Evolutionary conservation across 2,888 invertebrate species (phyloP).

Genomic region (Nephrotoma guestfalica): DNA sequence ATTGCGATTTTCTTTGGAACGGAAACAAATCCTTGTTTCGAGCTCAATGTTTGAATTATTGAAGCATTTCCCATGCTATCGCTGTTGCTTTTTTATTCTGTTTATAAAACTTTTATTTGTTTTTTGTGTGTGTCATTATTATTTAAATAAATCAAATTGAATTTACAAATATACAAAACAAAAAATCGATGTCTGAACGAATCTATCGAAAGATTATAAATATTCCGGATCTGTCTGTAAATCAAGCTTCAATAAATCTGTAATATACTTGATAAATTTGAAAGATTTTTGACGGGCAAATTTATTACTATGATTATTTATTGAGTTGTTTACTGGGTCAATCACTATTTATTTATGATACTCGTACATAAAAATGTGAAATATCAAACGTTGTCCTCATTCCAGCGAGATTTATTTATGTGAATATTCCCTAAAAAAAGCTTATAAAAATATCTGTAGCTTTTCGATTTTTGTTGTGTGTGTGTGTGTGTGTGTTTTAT

Average conservation of each 20-base stretch:
- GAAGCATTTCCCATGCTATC: neutral
- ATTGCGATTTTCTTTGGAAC: neutral
- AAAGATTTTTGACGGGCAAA: neutral
- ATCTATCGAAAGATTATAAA: neutral
- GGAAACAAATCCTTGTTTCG: neutral
- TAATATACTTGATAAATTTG: neutral
- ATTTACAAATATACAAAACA: neutral
- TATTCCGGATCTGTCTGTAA: neutral
- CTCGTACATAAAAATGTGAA: neutral
- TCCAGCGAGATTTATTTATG: neutral
- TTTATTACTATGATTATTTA: neutral
- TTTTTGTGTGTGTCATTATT: neutral
- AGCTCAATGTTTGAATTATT: neutral
- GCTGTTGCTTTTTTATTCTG: neutral
- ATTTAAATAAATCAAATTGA: neutral
- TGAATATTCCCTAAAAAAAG: neutral
- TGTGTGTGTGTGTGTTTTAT: too few species aligned
- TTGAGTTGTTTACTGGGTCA: neutral
- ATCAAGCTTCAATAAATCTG: neutral
- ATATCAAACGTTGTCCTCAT: neutral
- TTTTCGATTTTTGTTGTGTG: neutral
- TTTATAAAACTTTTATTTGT: neutral
- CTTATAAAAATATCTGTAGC: neutral
- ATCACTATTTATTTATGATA: neutral
- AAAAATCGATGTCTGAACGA: neutral